Conservation (phyloP, 2,797 vertebrate genomes). For the Channa striata region DNA sequence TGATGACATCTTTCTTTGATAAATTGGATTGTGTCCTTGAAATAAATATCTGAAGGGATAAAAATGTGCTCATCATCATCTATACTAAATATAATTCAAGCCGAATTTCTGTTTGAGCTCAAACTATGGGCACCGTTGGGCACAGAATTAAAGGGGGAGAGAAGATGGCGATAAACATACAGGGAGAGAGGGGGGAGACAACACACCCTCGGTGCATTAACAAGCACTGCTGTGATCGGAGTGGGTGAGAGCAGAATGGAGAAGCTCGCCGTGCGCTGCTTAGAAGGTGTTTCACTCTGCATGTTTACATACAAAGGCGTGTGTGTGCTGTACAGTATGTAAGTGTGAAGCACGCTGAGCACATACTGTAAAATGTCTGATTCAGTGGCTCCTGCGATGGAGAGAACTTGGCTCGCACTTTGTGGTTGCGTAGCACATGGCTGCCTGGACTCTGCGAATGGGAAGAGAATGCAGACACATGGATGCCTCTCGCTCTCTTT, state of each 20-base stretch:
- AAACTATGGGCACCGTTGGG: conserved; percentile 23
- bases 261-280: conserved; percentile 29
- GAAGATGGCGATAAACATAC: conserved; percentile 30
- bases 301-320: conserved; percentile 46
- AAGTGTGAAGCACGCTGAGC: conserved; percentile 29
- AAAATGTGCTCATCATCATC: background rate
- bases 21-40: background rate
- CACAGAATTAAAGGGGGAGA: conserved; percentile 19
- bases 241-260: conserved; percentile 29
- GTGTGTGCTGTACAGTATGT: conserved; percentile 24
- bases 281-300: conserved; percentile 25
- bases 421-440: conserved; percentile 20
- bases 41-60: background rate
- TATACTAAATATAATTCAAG: background rate
- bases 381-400: conserved; percentile 21
- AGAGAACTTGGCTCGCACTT: conserved; percentile 43
- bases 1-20: background rate
- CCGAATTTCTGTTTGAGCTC: conserved; percentile 7
- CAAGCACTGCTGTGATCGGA: conserved; percentile 58
- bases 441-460: conserved; percentile 48
- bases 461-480: conserved; percentile 37
- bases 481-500: conserved; percentile 8
- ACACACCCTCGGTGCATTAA: conserved; percentile 61
- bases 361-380: conserved; percentile 18
- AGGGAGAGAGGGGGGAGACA: conserved; percentile 8